Evolutionary conservation across 2,888 invertebrate genomes (phyloP), one percentile per base, ranked within the genome.

Genomic region (Perizoma flavofasciatum): DNA sequence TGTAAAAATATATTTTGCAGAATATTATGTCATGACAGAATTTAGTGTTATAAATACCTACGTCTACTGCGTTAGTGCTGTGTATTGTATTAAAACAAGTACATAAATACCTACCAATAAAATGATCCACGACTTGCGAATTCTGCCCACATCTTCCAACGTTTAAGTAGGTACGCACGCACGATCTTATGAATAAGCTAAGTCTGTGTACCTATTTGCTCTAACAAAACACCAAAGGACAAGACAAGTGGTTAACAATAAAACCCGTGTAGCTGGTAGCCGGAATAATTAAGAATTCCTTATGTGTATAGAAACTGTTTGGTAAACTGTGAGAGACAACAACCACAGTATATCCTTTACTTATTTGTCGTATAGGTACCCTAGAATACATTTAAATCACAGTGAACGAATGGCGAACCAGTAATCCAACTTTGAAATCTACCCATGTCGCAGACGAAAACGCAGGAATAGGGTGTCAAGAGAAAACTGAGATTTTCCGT

Each of bases 101-200:
- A 22, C 22, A 22, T 22, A 22, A 22, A 22, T 22, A 22, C 22
- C 22, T 33, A 44, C 53, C 41, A 50, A 51, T 50, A 51, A 10
- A 61, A 53, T 49, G 39, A 52, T 48, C 40, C 49, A 49, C 53
- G 45, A 59, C 45, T 55, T 55, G 48, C 34, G 39, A 54, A 62
- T 51, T 48, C 58, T 45, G 49, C n/a, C 32, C 62, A 62, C 58
- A 58, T 55, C 49, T 22, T 22, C 22, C 22, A 22, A 22, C 22
- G 22, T 22, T 22, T 22, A 22, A 22, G 22, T 22, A 22, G 22
- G 22, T 5, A 11, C 34, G 8, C 39, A 51, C 48, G 54, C 56
- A 62, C 54, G 48, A 49, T 55, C 51, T 47, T 51, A 55, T 62
- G 62, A 62, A 62, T 62, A 62, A 47, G 37, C 41, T 41, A 41